A percentile compares a stretch with the other conserved stretches of the same genome.
Evolutionary conservation across 2,888 invertebrate species (phyloP).

Genomic region (Melitaea athalia): DNA sequence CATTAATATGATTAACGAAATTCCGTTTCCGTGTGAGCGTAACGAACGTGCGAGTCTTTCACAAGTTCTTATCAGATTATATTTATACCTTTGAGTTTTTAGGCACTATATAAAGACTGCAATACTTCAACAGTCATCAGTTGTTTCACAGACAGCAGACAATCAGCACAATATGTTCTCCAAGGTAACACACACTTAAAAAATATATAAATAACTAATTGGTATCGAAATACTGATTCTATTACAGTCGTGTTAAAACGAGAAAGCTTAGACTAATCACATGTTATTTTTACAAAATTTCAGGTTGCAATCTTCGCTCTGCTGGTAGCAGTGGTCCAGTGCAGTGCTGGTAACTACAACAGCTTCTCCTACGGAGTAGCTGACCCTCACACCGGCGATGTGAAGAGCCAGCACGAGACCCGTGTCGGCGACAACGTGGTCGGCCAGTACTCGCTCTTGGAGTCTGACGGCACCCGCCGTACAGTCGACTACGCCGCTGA

Average conservation of each 20-base stretch:
- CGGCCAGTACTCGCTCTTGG: slow-evolving; percentile 76
- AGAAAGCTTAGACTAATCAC: background rate
- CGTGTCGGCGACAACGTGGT: slow-evolving; percentile 75
- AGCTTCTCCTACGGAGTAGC: slow-evolving; percentile 78
- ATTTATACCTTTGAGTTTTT: slow-evolving; percentile 35
- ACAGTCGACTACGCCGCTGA: slow-evolving; percentile 80
- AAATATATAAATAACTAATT: no score
- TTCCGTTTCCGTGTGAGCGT: slow-evolving; percentile 42
- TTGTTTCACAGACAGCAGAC: slow-evolving; percentile 41
- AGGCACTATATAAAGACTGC: slow-evolving; percentile 43
- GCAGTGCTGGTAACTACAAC: slow-evolving; percentile 63
- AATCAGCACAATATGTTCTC: slow-evolving; percentile 45
- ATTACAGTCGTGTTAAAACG: no score
- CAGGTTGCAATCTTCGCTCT: slow-evolving; percentile 74
- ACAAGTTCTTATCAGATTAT: slow-evolving; percentile 43
- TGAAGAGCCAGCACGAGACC: slow-evolving; percentile 74
- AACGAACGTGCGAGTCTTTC: slow-evolving; percentile 37
- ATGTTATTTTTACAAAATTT: background rate
- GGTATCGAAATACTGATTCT: no score
- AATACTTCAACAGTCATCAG: slow-evolving; percentile 41
- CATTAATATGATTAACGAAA: slow-evolving; percentile 33
- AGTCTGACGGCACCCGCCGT: slow-evolving; percentile 77
- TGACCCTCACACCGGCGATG: slow-evolving; percentile 77
- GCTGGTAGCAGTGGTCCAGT: slow-evolving; percentile 67
- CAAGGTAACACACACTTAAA: slow-evolving; percentile 44